Evolutionary conservation across 2,113 vertebrate species (phyloP), one percentile per base, ranked within the genome.

Genomic region (Oncorhynchus tshawytscha): DNA sequence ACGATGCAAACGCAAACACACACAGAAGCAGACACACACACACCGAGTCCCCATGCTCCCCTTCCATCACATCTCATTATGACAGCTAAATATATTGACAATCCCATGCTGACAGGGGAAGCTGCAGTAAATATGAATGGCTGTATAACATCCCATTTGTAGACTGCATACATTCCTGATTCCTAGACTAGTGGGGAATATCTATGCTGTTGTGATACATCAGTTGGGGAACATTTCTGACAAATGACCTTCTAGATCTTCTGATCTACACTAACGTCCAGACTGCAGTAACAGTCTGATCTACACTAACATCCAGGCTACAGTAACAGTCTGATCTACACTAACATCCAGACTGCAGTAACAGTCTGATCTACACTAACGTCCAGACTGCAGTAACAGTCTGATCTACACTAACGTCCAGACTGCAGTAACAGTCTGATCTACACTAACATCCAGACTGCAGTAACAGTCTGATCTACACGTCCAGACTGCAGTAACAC

Each of bases 1-100:
- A 5, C 60, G 12, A 73, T 3, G 75, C 13, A 72, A 11, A 72
- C 27, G 76, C 27, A 68, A 5, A 69, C 27, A 70, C 22, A 74
- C 70, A 67, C 48, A 70, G 51, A 67, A 29, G 83, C 5, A 65
- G 15, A 74, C 39, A 77, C 27, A 70, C 12, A 60, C 27, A 62
- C n/a, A n/a, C n/a, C 66, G 84, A 83, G 88, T 90, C 90, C 90
- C 87, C 73, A 73, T 71, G 86, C 87, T 86, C 79, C 83, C 80
- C 85, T 39, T 2, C 39, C 39, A 39, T 87, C 88, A 90, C 90
- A 91, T 45, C 39, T 11, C 39, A 45, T 45, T 45, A 91, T 90
- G 89, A 92, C 90, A 91, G 90, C 90, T 91, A 91, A 90, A 92
- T 91, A 92, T 84, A 89, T 87, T 85, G 86, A 85, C 89, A 15